Percentiles rank a stretch among this genome's conserved stretches.
phyloP scores from a whole-genome alignment of 2,888 invertebrate species.

The Melanchra persicariae region DNA sequence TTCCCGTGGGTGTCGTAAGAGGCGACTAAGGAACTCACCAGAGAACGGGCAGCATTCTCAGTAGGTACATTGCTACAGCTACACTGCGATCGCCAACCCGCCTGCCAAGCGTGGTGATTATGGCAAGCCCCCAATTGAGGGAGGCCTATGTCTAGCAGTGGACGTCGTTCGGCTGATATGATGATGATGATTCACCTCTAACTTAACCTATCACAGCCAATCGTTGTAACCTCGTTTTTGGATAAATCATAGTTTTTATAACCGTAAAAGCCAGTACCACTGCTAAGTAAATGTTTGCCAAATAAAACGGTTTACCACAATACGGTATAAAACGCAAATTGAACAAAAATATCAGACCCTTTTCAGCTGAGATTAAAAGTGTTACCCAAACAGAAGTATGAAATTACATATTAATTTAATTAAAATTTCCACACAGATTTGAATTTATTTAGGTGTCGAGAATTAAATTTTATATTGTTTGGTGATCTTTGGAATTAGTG shows the following conservation, averaged over 20 bases:
- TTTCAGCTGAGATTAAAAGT: constrained; percentile 54
- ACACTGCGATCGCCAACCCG: too few relatives aligned
- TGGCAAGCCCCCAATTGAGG: too few relatives aligned
- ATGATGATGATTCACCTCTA: background rate
- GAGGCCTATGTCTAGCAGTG: too few relatives aligned
- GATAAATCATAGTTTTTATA: constrained; percentile 9
- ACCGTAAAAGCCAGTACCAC: background rate
- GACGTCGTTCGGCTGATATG: too few relatives aligned
- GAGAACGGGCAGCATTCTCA: too few relatives aligned
- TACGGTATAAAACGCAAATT: constrained; percentile 24
- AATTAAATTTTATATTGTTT: constrained; percentile 17
- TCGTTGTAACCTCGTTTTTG: constrained; percentile 1
- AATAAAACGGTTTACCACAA: constrained; percentile 34
- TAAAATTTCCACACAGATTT: constrained; percentile 34
- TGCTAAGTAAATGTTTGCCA: constrained; percentile 27
- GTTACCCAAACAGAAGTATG: constrained; percentile 54
- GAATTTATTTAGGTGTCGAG: constrained; percentile 53
- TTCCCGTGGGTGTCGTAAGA: too few relatives aligned
- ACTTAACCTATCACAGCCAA: background rate
- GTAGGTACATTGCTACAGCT: too few relatives aligned
- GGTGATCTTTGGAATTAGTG: background rate
- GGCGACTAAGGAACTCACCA: too few relatives aligned
- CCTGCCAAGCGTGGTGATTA: too few relatives aligned
- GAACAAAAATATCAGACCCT: constrained; percentile 56
- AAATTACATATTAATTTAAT: constrained; percentile 58